phyloP scores from a whole-genome alignment of 2,888 invertebrate species.

The Cerceris ruficornis region DNA sequence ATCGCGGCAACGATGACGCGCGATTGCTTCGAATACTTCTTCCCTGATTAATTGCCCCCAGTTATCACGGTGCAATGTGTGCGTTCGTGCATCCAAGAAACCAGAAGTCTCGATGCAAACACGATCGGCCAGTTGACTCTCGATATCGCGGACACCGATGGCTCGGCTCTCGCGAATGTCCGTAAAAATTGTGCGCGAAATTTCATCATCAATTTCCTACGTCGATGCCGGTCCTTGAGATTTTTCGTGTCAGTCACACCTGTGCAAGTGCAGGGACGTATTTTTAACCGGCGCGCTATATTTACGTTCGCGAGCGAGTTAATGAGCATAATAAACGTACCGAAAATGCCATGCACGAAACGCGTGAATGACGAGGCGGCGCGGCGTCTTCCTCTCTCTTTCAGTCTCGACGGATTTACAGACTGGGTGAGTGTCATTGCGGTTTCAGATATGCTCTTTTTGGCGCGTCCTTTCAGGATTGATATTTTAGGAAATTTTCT shows the following conservation, averaged over 20 bases:
- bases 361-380: background rate
- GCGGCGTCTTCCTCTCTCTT: background rate
- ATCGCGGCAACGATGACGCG: conserved; percentile 25
- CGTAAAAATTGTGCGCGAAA: background rate
- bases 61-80: conserved; percentile 27
- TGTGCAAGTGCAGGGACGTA: conserved; percentile 1
- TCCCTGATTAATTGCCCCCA: conserved; percentile 41
- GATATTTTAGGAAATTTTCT: too few species aligned
- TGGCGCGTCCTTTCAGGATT: too few species aligned
- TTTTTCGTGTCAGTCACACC: conserved; percentile 14
- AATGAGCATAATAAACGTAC: background rate
- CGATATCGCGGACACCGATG: background rate
- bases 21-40: conserved; percentile 34
- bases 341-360: background rate
- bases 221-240: conserved; percentile 1
- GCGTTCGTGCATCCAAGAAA: background rate
- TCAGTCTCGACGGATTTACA: background rate
- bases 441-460: background rate
- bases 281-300: background rate
- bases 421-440: background rate
- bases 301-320: background rate
- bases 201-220: background rate
- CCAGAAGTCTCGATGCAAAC: background rate
- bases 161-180: background rate
- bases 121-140: background rate